These are phyloP conservation scores for Basileuterus tristriatus DNA, from an alignment of 2,797 vertebrate species.

Conservation along the genomic window DNA sequence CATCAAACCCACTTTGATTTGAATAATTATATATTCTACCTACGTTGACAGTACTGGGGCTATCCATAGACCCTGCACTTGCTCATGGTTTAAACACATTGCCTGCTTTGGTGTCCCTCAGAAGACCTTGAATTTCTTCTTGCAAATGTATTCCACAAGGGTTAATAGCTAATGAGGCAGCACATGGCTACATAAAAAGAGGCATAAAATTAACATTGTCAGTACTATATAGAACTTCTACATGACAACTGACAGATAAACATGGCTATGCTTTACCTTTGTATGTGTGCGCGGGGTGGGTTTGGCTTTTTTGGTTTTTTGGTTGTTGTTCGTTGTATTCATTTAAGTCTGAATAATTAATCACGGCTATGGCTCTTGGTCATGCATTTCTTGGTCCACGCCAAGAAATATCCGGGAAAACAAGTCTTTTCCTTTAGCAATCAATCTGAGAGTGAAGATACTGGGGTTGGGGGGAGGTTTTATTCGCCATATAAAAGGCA, in stretches of 20 bases:
- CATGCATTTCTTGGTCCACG: not conserved
- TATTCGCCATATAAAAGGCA: not conserved
- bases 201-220: not conserved
- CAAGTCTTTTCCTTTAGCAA: not conserved
- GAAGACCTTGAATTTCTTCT: not conserved
- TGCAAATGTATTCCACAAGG: not conserved
- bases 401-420: not conserved
- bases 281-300: accelerated
- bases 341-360: not conserved
- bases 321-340: not conserved
- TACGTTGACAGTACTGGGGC: not conserved
- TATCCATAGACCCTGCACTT: not conserved
- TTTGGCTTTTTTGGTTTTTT: not conserved
- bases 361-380: not conserved
- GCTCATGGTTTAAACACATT: not conserved
- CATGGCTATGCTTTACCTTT: accelerated
- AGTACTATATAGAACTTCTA: not conserved
- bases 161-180: not conserved
- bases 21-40: not conserved
- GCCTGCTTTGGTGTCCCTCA: not conserved
- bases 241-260: not conserved
- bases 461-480: not conserved
- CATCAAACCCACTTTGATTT: not conserved
- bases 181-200: not conserved
- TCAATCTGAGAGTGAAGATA: not conserved